These are phyloP conservation scores for Eulithis testata DNA, from an alignment of 2,888 invertebrate genomes.

Conservation along the genomic window DNA sequence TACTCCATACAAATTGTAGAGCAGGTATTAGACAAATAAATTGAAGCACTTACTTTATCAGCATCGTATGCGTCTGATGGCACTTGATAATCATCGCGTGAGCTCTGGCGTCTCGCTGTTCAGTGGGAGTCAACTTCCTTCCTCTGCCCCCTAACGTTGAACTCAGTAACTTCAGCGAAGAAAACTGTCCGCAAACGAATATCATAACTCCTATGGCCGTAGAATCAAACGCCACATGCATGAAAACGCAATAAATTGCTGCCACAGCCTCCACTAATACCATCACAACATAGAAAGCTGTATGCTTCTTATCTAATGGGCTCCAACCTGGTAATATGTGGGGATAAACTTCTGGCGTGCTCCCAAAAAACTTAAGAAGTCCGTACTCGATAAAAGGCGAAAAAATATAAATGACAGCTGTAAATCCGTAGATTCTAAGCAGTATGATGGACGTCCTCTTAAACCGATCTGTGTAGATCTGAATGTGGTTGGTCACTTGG, in stretches of 20 bases:
- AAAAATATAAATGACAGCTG: slow-evolving; percentile 55
- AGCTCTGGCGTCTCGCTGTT: slow-evolving; percentile 58
- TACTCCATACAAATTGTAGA: no score
- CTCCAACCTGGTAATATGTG: slow-evolving; percentile 68
- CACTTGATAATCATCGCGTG: slow-evolving; percentile 60
- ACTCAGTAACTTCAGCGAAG: slow-evolving; percentile 55
- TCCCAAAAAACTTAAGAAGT: slow-evolving; percentile 42
- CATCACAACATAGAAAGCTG: slow-evolving; percentile 53
- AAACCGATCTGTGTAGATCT: slow-evolving; percentile 56
- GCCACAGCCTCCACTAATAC: slow-evolving; percentile 57
- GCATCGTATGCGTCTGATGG: slow-evolving; percentile 54
- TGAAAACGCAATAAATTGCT: slow-evolving; percentile 58
- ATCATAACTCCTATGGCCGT: slow-evolving; percentile 65
- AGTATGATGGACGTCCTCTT: slow-evolving; percentile 49
- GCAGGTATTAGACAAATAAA: neutral
- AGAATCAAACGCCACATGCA: slow-evolving; percentile 66
- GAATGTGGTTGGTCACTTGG: slow-evolving; percentile 35
- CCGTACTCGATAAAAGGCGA: slow-evolving; percentile 66
- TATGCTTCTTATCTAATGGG: slow-evolving; percentile 52
- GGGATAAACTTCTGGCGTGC: slow-evolving; percentile 46
- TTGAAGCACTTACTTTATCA: slow-evolving; percentile 58
- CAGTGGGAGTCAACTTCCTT: slow-evolving; percentile 40
- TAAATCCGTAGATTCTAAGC: slow-evolving; percentile 56
- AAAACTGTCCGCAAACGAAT: slow-evolving; percentile 67
- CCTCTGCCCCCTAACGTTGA: slow-evolving; percentile 62